Percentiles rank a stretch among this genome's conserved stretches.
These are phyloP conservation scores for Diorhabda sublineata DNA, from an alignment of 1,140 invertebrate species.

Conservation along the genomic window DNA sequence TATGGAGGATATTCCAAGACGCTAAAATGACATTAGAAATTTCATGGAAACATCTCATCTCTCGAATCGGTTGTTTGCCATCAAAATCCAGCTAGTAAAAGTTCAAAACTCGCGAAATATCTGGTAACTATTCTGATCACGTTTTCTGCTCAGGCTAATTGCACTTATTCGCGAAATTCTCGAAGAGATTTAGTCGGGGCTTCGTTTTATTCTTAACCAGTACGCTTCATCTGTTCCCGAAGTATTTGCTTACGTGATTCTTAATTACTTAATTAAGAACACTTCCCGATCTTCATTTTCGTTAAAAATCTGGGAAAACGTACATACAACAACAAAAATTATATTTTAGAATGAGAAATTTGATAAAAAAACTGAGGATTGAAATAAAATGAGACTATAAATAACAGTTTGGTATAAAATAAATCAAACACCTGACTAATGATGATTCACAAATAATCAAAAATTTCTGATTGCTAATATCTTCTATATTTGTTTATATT, in stretches of 20 bases:
- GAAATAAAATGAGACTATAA: no score
- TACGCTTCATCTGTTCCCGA: slow-evolving; percentile 35
- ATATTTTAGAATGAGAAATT: no score
- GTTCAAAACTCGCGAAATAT: slow-evolving; percentile 12
- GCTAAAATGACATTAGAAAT: slow-evolving; percentile 4
- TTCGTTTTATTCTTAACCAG: slow-evolving; percentile 33
- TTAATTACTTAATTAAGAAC: slow-evolving; percentile 38
- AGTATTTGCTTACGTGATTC: slow-evolving; percentile 40
- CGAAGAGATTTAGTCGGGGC: slow-evolving; percentile 35
- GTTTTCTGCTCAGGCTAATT: slow-evolving; percentile 35
- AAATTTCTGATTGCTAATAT: no score
- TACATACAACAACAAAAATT: no score
- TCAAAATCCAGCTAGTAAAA: slow-evolving; percentile 11
- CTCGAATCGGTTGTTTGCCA: slow-evolving; percentile 10
- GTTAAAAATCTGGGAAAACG: background rate
- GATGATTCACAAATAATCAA: no score
- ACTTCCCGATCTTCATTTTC: slow-evolving; percentile 24
- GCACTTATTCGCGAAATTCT: slow-evolving; percentile 37
- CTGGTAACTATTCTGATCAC: slow-evolving; percentile 34
- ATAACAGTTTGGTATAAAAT: no score
- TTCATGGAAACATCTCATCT: slow-evolving; percentile 9
- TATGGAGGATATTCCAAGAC: background rate
- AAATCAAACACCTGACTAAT: no score
- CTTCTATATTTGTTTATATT: no score
- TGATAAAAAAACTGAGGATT: no score